Conservation (phyloP, 2,888 invertebrate species). For the Drosophila vallismaia region DNA sequence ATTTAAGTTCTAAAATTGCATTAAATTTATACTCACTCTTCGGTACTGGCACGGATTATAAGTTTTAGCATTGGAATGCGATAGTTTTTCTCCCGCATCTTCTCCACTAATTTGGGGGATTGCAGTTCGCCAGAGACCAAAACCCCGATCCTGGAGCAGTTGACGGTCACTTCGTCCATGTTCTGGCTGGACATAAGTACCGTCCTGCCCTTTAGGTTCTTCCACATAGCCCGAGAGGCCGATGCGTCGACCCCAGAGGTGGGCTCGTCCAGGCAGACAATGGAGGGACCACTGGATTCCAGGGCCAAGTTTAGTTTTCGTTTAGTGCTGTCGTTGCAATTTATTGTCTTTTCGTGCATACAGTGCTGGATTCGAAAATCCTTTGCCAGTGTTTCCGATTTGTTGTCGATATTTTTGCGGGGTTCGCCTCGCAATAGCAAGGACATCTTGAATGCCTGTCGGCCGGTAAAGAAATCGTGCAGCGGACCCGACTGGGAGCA, state of each 20-base stretch:
- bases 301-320: slow-evolving; percentile 89
- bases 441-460: slow-evolving; percentile 87
- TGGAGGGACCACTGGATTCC: slow-evolving; percentile 87
- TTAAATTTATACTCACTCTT: not conserved
- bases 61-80: not conserved
- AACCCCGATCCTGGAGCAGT: slow-evolving; percentile 90
- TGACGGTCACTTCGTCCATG: slow-evolving; percentile 92
- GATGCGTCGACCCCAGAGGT: slow-evolving; percentile 84
- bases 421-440: slow-evolving; percentile 81
- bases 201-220: slow-evolving; percentile 87
- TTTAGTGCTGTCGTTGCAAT: slow-evolving; percentile 89
- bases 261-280: slow-evolving; percentile 88
- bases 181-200: slow-evolving; percentile 92
- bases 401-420: slow-evolving; percentile 84
- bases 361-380: slow-evolving; percentile 86
- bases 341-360: slow-evolving; percentile 85
- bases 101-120: slow-evolving; percentile 89
- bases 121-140: slow-evolving; percentile 90
- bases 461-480: slow-evolving; percentile 87
- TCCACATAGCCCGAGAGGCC: slow-evolving; percentile 89
- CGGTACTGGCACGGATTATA: not conserved
- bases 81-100: slow-evolving; percentile 85
- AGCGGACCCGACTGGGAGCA: slow-evolving; percentile 90
- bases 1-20: too few species aligned
- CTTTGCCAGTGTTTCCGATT: slow-evolving; percentile 79